Base-by-base conservation (phyloP, 2,888 invertebrate genomes). In the Tuberolachnus salignus region DNA sequence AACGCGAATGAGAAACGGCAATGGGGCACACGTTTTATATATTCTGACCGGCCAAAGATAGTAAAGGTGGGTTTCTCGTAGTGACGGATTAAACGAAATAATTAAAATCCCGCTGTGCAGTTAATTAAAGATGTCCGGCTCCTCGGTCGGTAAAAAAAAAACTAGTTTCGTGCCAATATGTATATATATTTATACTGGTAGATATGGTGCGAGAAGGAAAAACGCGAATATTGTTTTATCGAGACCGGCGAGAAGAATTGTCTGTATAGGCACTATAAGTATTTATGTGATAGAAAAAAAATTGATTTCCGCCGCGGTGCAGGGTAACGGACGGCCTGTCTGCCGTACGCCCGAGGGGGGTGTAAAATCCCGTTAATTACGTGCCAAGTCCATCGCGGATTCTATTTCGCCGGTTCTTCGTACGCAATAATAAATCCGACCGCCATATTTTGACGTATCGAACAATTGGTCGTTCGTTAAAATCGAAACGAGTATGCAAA, bases 81-180 rank as follows among this genome's bases (percentile, higher is more conserved):
- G 34, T 34, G 34, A 34, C 34, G 34, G 75, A 78, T 78, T 78
- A 78, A 69, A 55, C 21, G 26, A 67, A 78, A 78, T 78, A 78
- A 78, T 78, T 78, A 78, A 49, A 59, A 78, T 67, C 26, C 67
- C 16, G 59, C 49, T 59, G 59, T 67, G 59, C 59, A 78, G 67
- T 78, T 75, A 78, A 78, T 78, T 78, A 78, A 67, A 78, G 67
- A 67, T 75, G 66, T 59, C 67, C 49, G 75, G 55, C 59, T 66
- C 49, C 46, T 59, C 59, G 49, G 16, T 21, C 16, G 46, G 67
- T 46, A 78, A 67, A 75, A 78, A 78, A 67, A 75, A 78, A 78
- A 78, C 53, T 34, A 14, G 75, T 73, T 49, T 34, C 6, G 34
- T 34, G 6, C 34, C 34, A 6, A 3, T 34, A 34, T 34, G 6